A percentile compares a stretch with the other conserved stretches of the same genome.
These are phyloP conservation scores for Melanostoma mellinum DNA, from an alignment of 2,888 invertebrate genomes.

Conservation along the genomic window DNA sequence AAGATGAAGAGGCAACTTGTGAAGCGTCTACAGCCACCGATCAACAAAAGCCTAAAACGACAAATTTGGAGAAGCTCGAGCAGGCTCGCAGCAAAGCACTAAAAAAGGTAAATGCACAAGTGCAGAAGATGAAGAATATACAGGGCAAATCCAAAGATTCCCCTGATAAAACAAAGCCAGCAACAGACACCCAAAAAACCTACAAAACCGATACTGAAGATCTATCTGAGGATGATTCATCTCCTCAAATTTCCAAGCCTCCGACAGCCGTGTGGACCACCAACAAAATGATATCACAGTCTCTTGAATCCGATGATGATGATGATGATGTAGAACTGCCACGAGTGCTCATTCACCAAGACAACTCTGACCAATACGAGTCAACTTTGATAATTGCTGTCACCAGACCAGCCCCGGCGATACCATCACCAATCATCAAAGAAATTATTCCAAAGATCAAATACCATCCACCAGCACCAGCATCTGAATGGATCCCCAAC, in stretches of 20 bases:
- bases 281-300: slow-evolving; percentile 76
- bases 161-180: slow-evolving; percentile 43
- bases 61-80: slow-evolving; percentile 74
- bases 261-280: slow-evolving; percentile 77
- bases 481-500: slow-evolving; percentile 77
- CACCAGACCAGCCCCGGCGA: slow-evolving; percentile 76
- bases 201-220: slow-evolving; percentile 53
- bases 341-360: slow-evolving; percentile 79
- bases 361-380: slow-evolving; percentile 78
- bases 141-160: slow-evolving; percentile 65
- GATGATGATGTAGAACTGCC: slow-evolving; percentile 75
- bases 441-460: slow-evolving; percentile 58
- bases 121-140: slow-evolving; percentile 78
- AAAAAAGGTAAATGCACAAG: slow-evolving; percentile 77
- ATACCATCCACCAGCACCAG: slow-evolving; percentile 44
- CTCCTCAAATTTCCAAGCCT: slow-evolving; percentile 46
- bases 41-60: slow-evolving; percentile 53
- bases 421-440: slow-evolving; percentile 55
- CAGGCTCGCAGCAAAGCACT: slow-evolving; percentile 76
- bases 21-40: slow-evolving; percentile 65
- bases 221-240: slow-evolving; percentile 1
- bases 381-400: slow-evolving; percentile 79
- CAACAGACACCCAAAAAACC: slow-evolving; percentile 8
- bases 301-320: slow-evolving; percentile 73
- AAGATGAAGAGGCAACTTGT: slow-evolving; percentile 66